Evolutionary conservation across 2,797 vertebrate genomes (phyloP).

Genomic region (Sebastes hubbsi): DNA sequence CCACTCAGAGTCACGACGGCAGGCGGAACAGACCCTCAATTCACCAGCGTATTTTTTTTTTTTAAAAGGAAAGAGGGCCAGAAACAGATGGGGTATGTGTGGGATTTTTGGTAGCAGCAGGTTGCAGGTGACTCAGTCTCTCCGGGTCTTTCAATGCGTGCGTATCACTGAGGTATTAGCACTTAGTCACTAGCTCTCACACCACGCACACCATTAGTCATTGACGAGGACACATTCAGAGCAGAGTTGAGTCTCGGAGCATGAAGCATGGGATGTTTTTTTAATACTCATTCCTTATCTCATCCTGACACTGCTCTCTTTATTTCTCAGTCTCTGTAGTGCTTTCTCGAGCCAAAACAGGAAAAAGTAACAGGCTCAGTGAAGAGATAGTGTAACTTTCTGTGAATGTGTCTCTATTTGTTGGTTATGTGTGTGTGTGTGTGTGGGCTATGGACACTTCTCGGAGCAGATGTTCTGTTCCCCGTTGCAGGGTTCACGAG

Average conservation of each 20-base stretch:
- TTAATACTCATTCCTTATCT: constrained; percentile 49
- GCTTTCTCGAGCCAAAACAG: constrained; percentile 20
- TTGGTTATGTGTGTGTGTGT: background rate
- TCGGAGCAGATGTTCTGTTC: constrained; percentile 63
- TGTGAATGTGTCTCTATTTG: constrained; percentile 23
- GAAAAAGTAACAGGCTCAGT: constrained; percentile 10
- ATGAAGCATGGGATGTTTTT: constrained; percentile 33
- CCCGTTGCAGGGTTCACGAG: constrained; percentile 44
- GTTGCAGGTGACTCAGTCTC: constrained; percentile 58
- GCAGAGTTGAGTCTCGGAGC: constrained; percentile 43
- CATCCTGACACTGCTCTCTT: constrained; percentile 45
- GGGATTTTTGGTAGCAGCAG: constrained; percentile 37
- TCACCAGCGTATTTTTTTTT: constrained; percentile 21
- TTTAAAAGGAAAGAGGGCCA: background rate
- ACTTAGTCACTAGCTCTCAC: constrained; percentile 56
- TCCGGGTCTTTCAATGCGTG: constrained; percentile 14
- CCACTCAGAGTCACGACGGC: background rate
- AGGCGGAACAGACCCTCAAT: constrained; percentile 5
- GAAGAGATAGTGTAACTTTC: constrained; percentile 10
- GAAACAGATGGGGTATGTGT: constrained; percentile 38
- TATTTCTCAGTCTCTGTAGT: constrained; percentile 14
- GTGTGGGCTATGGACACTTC: constrained; percentile 16
- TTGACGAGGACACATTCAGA: constrained; percentile 44
- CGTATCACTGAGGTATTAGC: constrained; percentile 35
- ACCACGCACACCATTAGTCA: constrained; percentile 58